Evolutionary conservation across 2,888 invertebrate species (phyloP), one percentile per base, ranked within the genome.

Genomic region (Philhelius pedissequus): DNA sequence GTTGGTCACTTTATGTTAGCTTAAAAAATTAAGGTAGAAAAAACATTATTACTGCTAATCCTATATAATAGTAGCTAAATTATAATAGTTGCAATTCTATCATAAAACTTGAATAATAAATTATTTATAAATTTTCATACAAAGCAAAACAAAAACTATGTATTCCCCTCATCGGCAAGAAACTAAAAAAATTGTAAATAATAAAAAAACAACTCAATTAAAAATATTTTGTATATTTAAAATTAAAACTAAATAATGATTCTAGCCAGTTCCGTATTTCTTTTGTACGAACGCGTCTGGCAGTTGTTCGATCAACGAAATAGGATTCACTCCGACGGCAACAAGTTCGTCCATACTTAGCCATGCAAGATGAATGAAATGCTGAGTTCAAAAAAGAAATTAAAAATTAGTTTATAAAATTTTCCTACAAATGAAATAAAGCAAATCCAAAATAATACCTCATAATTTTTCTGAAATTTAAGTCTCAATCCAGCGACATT

Each of bases 301-400:
- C 71, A 97, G 91, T 87, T 95, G 93, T 60, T 95, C 94, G 7
- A 94, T 92, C 48, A 97, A 92, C 74, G 94, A 93, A 58, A 94
- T 92, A 0, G 96, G 96, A 88, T 94, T 94, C 2, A 96, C 93
- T 91, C 97, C 96, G 30, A 97, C 93, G 1, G 94, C 94, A 5
- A 97, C 94, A 87, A 97, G 92, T 92, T 96, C 96, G 80, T 94
- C 93, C 2, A 93, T 90, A 35, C 92, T 93, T 11, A 97, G 88
- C 93, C 95, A 94, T 81, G 94, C 94, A 84, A 96, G 93, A 86
- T 95, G 94, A 7, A 95, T 94, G 87, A 97, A 91, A 89, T 96
- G 96, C 96, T 97, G 92, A 20, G 86, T n/a, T n/a, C 86, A 45
- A 20, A 58, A 32, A 15, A 54, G 30, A 64, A 25, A 48, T 30